Base-by-base conservation (phyloP, 1,140 invertebrate genomes). In the Dryas iulia region DNA sequence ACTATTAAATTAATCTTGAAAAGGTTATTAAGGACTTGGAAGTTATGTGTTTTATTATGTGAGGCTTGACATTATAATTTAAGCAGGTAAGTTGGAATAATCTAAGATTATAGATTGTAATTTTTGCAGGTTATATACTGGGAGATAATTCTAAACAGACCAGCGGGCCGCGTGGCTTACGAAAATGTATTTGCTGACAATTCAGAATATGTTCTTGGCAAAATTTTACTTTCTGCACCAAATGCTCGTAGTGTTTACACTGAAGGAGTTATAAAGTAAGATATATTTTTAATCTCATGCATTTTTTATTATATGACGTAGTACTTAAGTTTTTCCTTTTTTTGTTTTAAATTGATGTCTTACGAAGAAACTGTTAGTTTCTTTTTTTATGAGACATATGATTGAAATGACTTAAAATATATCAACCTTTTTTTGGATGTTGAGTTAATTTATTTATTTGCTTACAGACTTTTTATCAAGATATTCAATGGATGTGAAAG, bases 81-180 rank as follows among this genome's bases (percentile, higher is more conserved):
- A n/a, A n/a, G n/a, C n/a, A n/a, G n/a, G n/a, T n/a, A n/a, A n/a
- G n/a, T n/a, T n/a, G n/a, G n/a, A n/a, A n/a, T n/a, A n/a, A n/a
- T n/a, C n/a, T n/a, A n/a, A n/a, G n/a, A n/a, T 35, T 35, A n/a
- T 12, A 14, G n/a, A 8, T 18, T 47, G 35, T 64, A 56, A 31
- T n/a, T 64, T 57, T 69, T 76, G 7, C 58, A 92, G 91, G 84
- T 92, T 3, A 92, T 95, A 71, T 98, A 97, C 78, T 96, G 98
- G 94, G 97, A 98, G 86, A 95, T 95, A 71, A 93, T 97, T 58
- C 80, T 98, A 8, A 97, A 98, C 26, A 96, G 96, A 71, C 92
- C 95, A 11, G 93, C 95, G 0, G 97, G 97, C 0, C 94, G 96
- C 53, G 94, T 95, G 76, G 97, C 97, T 0, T 94, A 98, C 73